Evolutionary conservation across 53 echinoderm and acorn worm genomes (phyloP), one percentile per base, ranked within the genome.

Genomic region (Hippasteria phrygiana): DNA sequence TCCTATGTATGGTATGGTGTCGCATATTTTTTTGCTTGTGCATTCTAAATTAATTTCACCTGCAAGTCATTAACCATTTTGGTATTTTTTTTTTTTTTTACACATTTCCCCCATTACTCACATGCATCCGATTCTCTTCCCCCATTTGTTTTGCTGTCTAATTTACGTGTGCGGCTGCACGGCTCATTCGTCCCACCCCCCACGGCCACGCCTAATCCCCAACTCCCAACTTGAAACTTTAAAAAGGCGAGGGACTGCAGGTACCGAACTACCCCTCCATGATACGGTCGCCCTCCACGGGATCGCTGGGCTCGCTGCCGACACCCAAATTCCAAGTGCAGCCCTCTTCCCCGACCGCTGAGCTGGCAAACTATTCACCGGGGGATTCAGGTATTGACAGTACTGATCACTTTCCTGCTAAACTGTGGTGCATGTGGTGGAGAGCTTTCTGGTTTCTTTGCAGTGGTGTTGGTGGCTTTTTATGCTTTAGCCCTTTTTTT

Each of bases 271-370:
- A 75, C 84, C 74, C 88, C 73, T 78, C 91, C 69, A 88, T 97
- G 90, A 90, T 93, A 67, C 91, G 93, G 47, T 95, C 97, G 39
- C 91, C 93, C 88, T 97, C 97, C 28, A 92, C 95, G 26, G 93
- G 93, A 92, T 97, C 97, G 59, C 87, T 97, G 83, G 97, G 95
- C 39, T 81, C 88, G 63, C 92, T 97, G 16, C 97, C 97, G 71
- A 83, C 88, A 85, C 97, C 97, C 77, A 91, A 87, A 80, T 87
- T 91, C 40, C 77, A 92, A 71, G 75, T 93, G 87, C 91, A 93
- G 93, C 88, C 94, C 71, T 87, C 96, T 27, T 94, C 93, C 93
- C 91, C 96, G 64, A 93, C 91, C 40, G 73, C 87, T 48, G 94
- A 93, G 66, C 34, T 90, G 77, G 80, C 83, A 39, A 90, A 71